Conservation (phyloP, 2,113 vertebrate genomes). For the Oryzias celebensis region DNA sequence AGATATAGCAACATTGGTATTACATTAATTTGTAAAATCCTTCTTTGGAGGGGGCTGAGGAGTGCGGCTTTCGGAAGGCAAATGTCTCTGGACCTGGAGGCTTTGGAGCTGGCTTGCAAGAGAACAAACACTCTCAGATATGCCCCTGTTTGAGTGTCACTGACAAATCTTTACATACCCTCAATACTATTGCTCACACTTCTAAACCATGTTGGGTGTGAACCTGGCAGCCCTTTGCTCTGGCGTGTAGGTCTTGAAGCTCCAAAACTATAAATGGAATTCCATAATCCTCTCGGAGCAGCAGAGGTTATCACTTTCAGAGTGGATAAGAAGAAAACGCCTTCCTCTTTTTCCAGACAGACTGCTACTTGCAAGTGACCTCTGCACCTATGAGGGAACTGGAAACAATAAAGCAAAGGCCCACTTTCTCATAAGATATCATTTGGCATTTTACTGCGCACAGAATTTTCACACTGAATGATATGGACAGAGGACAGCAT, state of each 20-base stretch:
- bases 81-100: too few species aligned
- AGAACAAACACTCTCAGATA: too few species aligned
- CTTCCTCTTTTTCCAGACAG: constrained; percentile 42
- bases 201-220: not conserved
- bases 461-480: constrained; percentile 28
- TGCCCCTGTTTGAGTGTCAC: too few species aligned
- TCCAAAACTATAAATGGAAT: constrained; percentile 47
- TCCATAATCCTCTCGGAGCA: constrained; percentile 2
- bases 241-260: not conserved
- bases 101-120: too few species aligned
- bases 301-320: constrained; percentile 14
- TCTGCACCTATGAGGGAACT: constrained; percentile 48
- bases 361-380: constrained; percentile 58
- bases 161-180: too few species aligned
- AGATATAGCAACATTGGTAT: too few species aligned
- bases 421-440: constrained; percentile 60
- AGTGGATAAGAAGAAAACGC: not conserved
- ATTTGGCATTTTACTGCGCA: constrained; percentile 60
- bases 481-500: not conserved
- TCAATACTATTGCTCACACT: too few species aligned
- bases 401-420: constrained; percentile 58
- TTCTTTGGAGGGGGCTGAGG: too few species aligned
- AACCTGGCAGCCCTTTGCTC: not conserved
- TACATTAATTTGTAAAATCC: too few species aligned
- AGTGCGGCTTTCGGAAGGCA: too few species aligned